Percentiles rank a stretch among this genome's conserved stretches.
These are phyloP conservation scores for Eurytoma adleriae DNA, from an alignment of 2,888 invertebrate species.

Conservation along the genomic window DNA sequence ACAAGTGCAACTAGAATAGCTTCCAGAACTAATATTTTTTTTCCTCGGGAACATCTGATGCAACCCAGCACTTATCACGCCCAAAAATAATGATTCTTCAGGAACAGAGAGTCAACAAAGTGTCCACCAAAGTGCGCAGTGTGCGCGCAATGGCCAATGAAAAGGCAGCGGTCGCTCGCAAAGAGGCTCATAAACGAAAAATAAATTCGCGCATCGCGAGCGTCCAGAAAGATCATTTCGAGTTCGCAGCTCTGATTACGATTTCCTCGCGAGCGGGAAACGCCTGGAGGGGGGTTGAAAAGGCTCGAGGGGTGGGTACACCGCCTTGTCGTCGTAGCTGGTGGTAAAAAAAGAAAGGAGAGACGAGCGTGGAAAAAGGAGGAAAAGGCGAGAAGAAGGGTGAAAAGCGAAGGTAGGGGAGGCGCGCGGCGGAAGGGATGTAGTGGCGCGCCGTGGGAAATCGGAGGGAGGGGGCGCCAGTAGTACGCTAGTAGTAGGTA, in stretches of 20 bases:
- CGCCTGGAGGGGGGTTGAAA: background rate
- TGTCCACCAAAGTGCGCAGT: background rate
- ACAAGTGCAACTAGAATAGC: too few relatives aligned
- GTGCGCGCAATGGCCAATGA: background rate
- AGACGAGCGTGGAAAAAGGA: too few relatives aligned
- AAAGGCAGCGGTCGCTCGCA: background rate
- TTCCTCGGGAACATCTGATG: background rate
- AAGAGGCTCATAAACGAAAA: background rate
- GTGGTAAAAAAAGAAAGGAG: background rate
- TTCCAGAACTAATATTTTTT: too few relatives aligned
- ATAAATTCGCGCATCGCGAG: background rate
- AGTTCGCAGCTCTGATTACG: background rate
- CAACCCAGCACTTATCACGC: background rate
- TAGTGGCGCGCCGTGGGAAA: background rate
- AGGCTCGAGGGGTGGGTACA: background rate
- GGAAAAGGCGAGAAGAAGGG: slow-evolving; percentile 54
- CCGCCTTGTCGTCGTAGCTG: background rate
- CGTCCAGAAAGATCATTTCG: background rate
- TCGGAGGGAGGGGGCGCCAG: slow-evolving; percentile 49
- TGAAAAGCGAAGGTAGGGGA: slow-evolving; percentile 52
- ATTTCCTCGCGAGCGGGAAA: slow-evolving; percentile 14
- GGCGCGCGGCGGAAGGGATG: slow-evolving; percentile 13
- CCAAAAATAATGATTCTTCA: background rate
- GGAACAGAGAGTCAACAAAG: background rate
- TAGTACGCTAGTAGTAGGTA: slow-evolving; percentile 35